Evolutionary conservation across 2,797 vertebrate species (phyloP), one percentile per base, ranked within the genome.

Genomic region (Sitta carolinensis): DNA sequence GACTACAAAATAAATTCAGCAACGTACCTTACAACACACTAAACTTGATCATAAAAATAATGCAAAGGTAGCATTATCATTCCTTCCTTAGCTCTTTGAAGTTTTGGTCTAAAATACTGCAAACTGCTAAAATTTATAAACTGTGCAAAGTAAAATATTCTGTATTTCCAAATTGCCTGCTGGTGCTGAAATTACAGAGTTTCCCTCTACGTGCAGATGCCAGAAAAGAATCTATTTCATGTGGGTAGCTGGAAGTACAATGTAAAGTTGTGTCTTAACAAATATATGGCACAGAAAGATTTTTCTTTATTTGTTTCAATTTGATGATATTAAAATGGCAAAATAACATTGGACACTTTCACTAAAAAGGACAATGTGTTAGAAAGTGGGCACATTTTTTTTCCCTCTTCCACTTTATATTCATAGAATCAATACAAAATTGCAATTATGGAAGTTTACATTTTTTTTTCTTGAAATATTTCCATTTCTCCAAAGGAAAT

Each of bases 1-100:
- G 91, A 86, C 95, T 95, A 91, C 40, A 84, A 97, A 97, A 97
- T 97, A 96, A 96, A 95, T 95, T 95, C 87, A 95, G 91, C 78
- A 94, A 92, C 8, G 3, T 96, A 94, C 84, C 92, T 96, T 96
- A 89, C 45, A 87, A 82, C 74, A 94, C 18, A 23, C 59, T 59
- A 84, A 87, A 93, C 66, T 88, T 61, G 79, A 89, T 95, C 83
- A n/a, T 89, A 95, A 96, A 97, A 96, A 93, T 86, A 91, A n/a
- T 61, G 90, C 90, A 92, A 95, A 96, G 81, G 89, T 92, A 80
- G 50, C 83, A 79, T 89, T 79, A 76, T 84, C 61, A 67, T 91
- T 96, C 90, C 82, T 91, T 93, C 23, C 38, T 76, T 92, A 80
- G 91, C 32, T 45, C 50, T 79, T 87, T 89, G 54, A 91, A 96